phyloP scores from a whole-genome alignment of 2,888 invertebrate species.

The Amiota communis region DNA sequence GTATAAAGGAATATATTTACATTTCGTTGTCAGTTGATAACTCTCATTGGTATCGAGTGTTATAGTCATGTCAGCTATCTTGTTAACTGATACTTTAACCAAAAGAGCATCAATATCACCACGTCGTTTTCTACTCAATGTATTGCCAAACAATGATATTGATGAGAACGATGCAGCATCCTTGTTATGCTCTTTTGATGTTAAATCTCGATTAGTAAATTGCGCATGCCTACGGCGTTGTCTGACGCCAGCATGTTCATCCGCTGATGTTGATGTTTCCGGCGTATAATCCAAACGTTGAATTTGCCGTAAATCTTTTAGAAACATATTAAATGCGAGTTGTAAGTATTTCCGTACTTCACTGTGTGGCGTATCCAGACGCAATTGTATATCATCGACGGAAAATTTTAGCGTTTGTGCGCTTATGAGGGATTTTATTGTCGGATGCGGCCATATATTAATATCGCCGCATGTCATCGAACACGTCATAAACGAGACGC shows the following conservation, averaged over 20 bases:
- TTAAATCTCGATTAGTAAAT: conserved; percentile 34
- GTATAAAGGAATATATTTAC: conserved; percentile 58
- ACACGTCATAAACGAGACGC: conserved; percentile 82
- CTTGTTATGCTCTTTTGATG: conserved; percentile 38
- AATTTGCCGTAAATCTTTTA: conserved; percentile 68
- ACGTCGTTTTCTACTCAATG: conserved; percentile 52
- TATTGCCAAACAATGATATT: conserved; percentile 49
- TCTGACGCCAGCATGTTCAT: conserved; percentile 32
- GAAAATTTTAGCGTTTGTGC: conserved; percentile 77
- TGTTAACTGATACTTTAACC: conserved; percentile 75
- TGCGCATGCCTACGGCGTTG: conserved; percentile 39
- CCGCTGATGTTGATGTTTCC: conserved; percentile 22
- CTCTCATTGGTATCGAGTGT: conserved; percentile 83
- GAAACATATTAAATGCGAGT: conserved; percentile 67
- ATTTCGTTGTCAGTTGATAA: conserved; percentile 79
- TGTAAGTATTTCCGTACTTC: conserved; percentile 66
- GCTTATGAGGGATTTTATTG: conserved; percentile 80
- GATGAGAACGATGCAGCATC: conserved; percentile 43
- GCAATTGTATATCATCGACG: conserved; percentile 65
- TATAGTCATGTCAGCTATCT: conserved; percentile 76
- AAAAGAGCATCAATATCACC: conserved; percentile 69
- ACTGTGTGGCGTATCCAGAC: conserved; percentile 65
- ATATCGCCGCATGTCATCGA: conserved; percentile 83
- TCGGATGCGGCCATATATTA: conserved; percentile 87
- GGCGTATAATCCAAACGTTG: conserved; percentile 62